A percentile compares a stretch with the other conserved stretches of the same genome.
phyloP scores from a whole-genome alignment of 2,888 invertebrate genomes.

The Nowickia ferox region DNA sequence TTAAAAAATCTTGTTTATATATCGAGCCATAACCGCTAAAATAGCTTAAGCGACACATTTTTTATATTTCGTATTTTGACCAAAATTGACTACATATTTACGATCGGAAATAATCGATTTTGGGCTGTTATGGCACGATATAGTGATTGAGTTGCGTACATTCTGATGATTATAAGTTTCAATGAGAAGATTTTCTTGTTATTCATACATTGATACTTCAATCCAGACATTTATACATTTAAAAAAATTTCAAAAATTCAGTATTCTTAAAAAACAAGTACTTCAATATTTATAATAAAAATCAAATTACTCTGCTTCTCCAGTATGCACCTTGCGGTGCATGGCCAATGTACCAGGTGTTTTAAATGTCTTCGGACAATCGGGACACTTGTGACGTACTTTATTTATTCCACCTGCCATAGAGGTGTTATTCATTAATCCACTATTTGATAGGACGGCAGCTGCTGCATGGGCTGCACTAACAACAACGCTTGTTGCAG shows the following conservation, averaged over 20 bases:
- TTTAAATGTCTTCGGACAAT: slow-evolving; percentile 82
- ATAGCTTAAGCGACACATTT: too few relatives aligned
- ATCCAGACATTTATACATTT: slow-evolving; percentile 43
- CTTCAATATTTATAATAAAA: slow-evolving; percentile 65
- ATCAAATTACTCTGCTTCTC: slow-evolving; percentile 82
- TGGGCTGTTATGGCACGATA: too few relatives aligned
- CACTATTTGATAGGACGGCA: slow-evolving; percentile 65
- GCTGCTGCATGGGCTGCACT: slow-evolving; percentile 71
- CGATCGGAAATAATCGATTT: too few relatives aligned
- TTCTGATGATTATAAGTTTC: too few relatives aligned
- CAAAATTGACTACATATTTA: too few relatives aligned
- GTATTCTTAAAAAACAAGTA: slow-evolving; percentile 36
- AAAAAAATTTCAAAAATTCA: slow-evolving; percentile 28
- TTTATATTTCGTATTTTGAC: too few relatives aligned
- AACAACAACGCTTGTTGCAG: slow-evolving; percentile 73
- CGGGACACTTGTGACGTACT: slow-evolving; percentile 82
- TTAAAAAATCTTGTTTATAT: too few relatives aligned
- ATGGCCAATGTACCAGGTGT: slow-evolving; percentile 82
- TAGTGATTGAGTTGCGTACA: too few relatives aligned
- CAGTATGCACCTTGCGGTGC: slow-evolving; percentile 82
- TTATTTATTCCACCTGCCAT: slow-evolving; percentile 74
- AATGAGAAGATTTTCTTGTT: too few relatives aligned
- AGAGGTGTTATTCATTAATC: slow-evolving; percentile 66
- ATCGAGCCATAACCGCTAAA: too few relatives aligned
- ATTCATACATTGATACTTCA: neutral